These are phyloP conservation scores for Gari tellinella DNA, from an alignment of 2,888 invertebrate genomes.

Conservation along the genomic window DNA sequence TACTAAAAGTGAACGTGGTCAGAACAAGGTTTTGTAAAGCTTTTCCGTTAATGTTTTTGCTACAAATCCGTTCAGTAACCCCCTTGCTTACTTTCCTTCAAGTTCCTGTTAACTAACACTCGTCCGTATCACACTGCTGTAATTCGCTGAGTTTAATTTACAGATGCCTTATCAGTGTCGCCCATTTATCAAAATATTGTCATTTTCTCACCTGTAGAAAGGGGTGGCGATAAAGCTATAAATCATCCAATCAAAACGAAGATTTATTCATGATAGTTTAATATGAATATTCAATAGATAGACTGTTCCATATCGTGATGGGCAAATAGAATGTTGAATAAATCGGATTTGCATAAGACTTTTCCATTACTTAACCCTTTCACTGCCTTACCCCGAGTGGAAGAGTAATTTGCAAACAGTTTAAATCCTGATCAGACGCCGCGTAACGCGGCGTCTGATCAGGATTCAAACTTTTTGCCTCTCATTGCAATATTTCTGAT, in stretches of 20 bases:
- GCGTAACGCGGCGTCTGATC: too few species aligned
- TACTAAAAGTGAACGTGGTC: too few species aligned
- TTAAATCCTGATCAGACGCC: too few species aligned
- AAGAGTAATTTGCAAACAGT: too few species aligned
- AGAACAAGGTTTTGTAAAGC: too few species aligned
- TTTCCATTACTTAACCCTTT: conserved; percentile 60
- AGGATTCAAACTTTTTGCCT: too few species aligned
- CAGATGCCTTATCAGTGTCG: conserved; percentile 41
- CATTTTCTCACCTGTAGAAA: conserved; percentile 48
- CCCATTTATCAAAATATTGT: conserved; percentile 58
- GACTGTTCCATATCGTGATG: conserved; percentile 17
- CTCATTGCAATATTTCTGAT: too few species aligned
- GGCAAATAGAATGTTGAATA: conserved; percentile 35
- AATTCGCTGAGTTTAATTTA: conserved; percentile 53
- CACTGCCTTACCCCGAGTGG: too few species aligned
- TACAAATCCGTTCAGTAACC: too few species aligned
- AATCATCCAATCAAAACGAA: conserved; percentile 31
- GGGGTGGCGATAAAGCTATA: conserved; percentile 30
- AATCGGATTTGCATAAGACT: conserved; percentile 39
- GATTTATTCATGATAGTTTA: conserved; percentile 32
- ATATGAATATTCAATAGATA: conserved; percentile 48
- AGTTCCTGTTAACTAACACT: too few species aligned
- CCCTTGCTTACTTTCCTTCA: too few species aligned
- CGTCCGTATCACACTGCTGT: conserved; percentile 12
- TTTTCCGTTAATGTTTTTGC: too few species aligned